Base-by-base conservation (phyloP, 2,888 invertebrate species). In the Hydrotaea diabolus region DNA sequence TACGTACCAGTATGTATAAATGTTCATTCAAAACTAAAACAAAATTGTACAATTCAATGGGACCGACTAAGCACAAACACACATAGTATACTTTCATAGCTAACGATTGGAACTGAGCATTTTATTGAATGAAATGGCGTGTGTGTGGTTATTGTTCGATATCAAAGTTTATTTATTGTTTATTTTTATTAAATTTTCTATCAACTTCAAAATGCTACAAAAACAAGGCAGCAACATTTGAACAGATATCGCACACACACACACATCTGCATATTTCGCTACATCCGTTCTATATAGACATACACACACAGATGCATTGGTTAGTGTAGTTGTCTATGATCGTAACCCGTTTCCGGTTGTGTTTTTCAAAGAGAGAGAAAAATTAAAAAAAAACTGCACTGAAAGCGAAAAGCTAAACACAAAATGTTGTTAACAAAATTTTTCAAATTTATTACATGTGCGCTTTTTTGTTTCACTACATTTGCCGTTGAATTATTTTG, bases 391-490 rank as follows among this genome's bases (percentile, higher is more conserved):
- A n/a, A n/a, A n/a, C n/a, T n/a, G n/a, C 39, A 55, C 31, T 66
- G 26, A 69, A 79, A 78, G 64, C 46, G 23, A 49, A 39, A 76
- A 66, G 69, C 69, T 69, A 69, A 84, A 80, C 77, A 80, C 75
- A 76, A 73, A 81, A 78, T 79, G 85, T 80, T 85, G 85, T 85
- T 82, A 80, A 85, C 82, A 85, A 85, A 85, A 85, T 85, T 77
- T 85, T 85, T 85, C 19, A 85, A 85, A 85, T 85, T 85, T 85
- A 85, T 82, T 69, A 85, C 76, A 74, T 39, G 55, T 77, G 75
- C 75, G 19, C 36, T 66, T 11, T 79, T 11, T 73, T 80, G n/a
- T 73, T 83, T 77, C 39, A n/a, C 72, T 55, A 26, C 19, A 39
- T 55, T 46, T 72, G 49, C 80, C 69, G 69, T 69, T 69, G 74